Evolutionary conservation across 2,113 vertebrate species (phyloP), one percentile per base, ranked within the genome.

Genomic region (Physeter macrocephalus): DNA sequence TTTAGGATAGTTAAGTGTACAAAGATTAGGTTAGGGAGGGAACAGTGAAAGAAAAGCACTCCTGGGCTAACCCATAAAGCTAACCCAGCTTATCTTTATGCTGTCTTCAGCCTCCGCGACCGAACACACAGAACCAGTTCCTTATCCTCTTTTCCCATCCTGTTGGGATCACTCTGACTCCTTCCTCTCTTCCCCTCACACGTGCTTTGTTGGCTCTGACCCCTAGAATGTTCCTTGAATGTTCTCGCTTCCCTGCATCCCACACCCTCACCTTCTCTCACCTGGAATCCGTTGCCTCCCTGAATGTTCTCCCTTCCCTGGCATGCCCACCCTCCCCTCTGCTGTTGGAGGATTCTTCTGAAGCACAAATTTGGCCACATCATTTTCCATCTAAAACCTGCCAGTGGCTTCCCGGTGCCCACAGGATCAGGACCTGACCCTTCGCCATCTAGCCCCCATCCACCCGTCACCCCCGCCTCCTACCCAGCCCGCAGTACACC

Each of bases 101-200:
- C 54, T n/a, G 3, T n/a, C 41, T 49, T 14, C 8, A n/a, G 46
- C 13, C 27, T 14, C 27, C 3, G 0, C n/a, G 25, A 14, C 27
- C 5, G 52, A 34, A 39, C 25, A 27, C 6, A 3, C 20, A 77
- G 80, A 64, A 34, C 29, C 14, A 20, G 61, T 8, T 41, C 29
- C 67, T 84, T 41, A 64, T 72, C 21, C 41, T 46, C 4, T 80
- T 74, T 36, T 43, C 21, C 46, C 14, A 12, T 46, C n/a, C 62
- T 8, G 9, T 12, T 23, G 36, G 4, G 31, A 12, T 57, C 6
- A 1, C 39, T 57, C 23, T 43, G 11, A 8, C 34, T 46, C 39
- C 27, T 52, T 43, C 14, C 20, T 85, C 20, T 29, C n/a, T 64
- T 74, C 62, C 15, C 23, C 39, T 89, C n/a, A 11, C 3, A 6